Conservation (phyloP, 2,888 invertebrate species). For the Nasonovia ribisnigri region DNA sequence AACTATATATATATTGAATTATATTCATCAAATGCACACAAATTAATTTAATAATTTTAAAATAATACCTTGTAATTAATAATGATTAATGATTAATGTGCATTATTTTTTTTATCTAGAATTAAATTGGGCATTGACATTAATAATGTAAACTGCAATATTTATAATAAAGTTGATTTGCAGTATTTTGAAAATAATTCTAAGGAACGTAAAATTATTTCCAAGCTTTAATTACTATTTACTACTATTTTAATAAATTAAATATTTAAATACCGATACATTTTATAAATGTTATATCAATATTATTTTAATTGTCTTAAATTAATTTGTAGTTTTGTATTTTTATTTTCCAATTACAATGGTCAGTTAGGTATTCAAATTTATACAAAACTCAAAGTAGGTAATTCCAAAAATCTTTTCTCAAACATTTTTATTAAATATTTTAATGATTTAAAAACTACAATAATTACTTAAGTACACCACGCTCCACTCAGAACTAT, state of each 20-base stretch:
- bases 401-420: too few relatives aligned
- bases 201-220: background rate
- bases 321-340: background rate
- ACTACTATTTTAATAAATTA: background rate
- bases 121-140: background rate
- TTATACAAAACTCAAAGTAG: background rate
- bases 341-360: background rate
- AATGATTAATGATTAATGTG: background rate
- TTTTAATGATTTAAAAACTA: background rate
- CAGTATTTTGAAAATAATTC: background rate
- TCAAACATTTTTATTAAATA: too few relatives aligned
- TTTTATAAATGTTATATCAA: background rate
- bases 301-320: background rate
- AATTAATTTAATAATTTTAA: background rate
- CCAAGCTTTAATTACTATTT: background rate
- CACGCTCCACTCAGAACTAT: background rate
- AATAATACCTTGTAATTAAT: background rate
- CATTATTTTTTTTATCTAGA: background rate
- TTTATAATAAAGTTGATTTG: background rate
- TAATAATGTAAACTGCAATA: background rate
- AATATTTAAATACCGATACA: background rate
- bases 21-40: background rate
- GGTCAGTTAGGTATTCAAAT: background rate
- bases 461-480: background rate
- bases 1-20: background rate